Conservation (phyloP, 1,140 invertebrate genomes). For the Steinernema khuongi region DNA sequence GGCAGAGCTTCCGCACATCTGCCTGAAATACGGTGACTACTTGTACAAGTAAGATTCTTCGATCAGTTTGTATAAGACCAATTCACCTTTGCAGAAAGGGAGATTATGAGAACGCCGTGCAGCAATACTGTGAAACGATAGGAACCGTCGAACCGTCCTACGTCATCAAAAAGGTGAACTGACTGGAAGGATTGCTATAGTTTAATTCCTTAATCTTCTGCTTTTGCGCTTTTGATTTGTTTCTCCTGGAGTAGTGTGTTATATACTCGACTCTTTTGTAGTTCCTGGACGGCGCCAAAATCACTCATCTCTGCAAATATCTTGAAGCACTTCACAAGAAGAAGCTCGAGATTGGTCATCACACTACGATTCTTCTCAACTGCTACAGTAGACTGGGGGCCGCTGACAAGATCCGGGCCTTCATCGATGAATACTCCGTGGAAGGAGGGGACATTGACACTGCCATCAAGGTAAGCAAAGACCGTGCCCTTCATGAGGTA, state of each 20-base stretch:
- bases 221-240: not conserved
- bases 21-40: slow-evolving; percentile 55
- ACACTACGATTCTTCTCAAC: slow-evolving; percentile 49
- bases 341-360: slow-evolving; percentile 43
- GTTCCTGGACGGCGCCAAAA: slow-evolving; percentile 49
- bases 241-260: not conserved
- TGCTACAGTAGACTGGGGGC: slow-evolving; percentile 47
- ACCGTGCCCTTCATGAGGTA: not conserved
- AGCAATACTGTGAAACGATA: slow-evolving; percentile 55
- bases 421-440: slow-evolving; percentile 33
- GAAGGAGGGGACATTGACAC: slow-evolving; percentile 38
- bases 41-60: slow-evolving; percentile 43
- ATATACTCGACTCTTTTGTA: slow-evolving; percentile 17
- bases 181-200: too few species aligned
- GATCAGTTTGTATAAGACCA: not conserved
- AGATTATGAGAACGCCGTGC: slow-evolving; percentile 53
- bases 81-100: slow-evolving; percentile 49
- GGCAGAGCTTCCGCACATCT: slow-evolving; percentile 43
- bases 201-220: not conserved
- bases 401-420: slow-evolving; percentile 40
- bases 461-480: slow-evolving; percentile 42
- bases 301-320: slow-evolving; percentile 48
- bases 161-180: slow-evolving; percentile 51
- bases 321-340: slow-evolving; percentile 47
- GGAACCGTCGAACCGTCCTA: slow-evolving; percentile 54